Base-by-base conservation (phyloP, 2,797 vertebrate species). In the Coracias cyanogaster region DNA sequence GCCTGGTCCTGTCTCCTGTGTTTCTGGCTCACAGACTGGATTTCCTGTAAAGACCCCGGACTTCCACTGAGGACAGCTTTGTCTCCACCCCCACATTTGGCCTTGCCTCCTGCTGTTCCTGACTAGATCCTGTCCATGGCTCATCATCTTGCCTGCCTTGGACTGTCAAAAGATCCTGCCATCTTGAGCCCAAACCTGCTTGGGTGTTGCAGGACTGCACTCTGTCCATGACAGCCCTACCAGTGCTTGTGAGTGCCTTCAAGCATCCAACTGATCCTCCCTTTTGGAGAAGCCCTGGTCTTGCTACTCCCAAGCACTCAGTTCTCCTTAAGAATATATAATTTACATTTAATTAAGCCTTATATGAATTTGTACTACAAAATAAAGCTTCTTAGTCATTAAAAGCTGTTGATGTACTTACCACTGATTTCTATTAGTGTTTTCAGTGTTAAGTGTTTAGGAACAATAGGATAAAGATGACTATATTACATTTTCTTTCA, bases 201-300 rank as follows among this genome's bases (percentile, higher is more conserved):
- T 31, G 25, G 7, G 24, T 51, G 57, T 69, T 64, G 28, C 43
- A 57, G 45, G 20, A 62, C 31, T 61, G 17, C 25, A 66, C 12
- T 17, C 41, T 54, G 33, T 16, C 22, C 14, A 3, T 25, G 25
- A 51, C 2, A 16, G 43, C 16, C 31, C 15, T 33, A 7, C 17
- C 1, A 0, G 15, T 28, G 17, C 24, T 25, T 70, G 17, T 35
- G 15, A 24, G 46, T 2, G 2, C 10, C 25, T 17, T 55, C 1
- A 43, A 1, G 25, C 20, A 12, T 9, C 25, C 20, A 43, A 12
- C 25, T 73, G 1, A 0, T 67, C 19, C 49, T 52, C 21, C 48
- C 8, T 15, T 22, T 19, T 3, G 7, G 29, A 57, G 48, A 54
- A 86, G 48, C 29, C 16, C 19, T 62, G 15, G 19, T 79, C n/a